phyloP scores from a whole-genome alignment of 2,113 vertebrate species.

The Melanerpes aurifrons region DNA sequence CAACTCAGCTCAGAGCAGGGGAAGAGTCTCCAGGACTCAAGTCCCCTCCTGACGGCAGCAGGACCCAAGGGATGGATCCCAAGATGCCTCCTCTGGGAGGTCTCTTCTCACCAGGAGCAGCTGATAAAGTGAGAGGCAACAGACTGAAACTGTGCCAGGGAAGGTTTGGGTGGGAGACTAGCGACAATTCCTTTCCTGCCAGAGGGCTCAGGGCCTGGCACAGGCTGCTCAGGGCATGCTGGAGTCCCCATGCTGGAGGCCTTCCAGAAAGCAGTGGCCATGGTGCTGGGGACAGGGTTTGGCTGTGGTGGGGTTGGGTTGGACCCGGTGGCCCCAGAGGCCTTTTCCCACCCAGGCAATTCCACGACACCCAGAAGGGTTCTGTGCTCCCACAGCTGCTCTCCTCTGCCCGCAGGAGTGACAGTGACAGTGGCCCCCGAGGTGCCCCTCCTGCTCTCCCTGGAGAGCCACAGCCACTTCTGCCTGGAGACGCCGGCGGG shows the following conservation, averaged over 20 bases:
- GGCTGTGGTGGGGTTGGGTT: background rate
- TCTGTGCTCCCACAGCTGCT: background rate
- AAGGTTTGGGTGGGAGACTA: background rate
- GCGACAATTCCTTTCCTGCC: background rate
- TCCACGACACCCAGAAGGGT: background rate
- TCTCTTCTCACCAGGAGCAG: too few relatives aligned
- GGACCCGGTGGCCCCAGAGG: background rate
- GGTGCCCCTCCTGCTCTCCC: slow-evolving; percentile 77
- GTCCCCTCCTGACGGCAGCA: rapidly evolving
- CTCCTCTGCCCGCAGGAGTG: slow-evolving; percentile 75
- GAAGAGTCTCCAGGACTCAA: rapidly evolving
- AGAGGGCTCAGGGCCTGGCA: background rate
- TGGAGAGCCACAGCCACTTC: slow-evolving; percentile 82
- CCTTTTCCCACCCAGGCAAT: background rate
- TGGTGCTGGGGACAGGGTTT: background rate
- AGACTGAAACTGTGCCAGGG: too few relatives aligned
- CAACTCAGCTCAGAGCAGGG: background rate
- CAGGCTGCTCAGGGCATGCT: background rate
- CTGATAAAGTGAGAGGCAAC: too few relatives aligned
- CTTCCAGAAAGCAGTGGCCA: background rate
- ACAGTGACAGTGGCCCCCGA: slow-evolving; percentile 80
- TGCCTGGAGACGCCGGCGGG: slow-evolving; percentile 82
- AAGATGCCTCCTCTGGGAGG: rapidly evolving
- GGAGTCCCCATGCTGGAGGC: background rate
- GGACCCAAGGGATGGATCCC: rapidly evolving